Evolutionary conservation across 2,797 vertebrate genomes (phyloP).

Genomic region (Sebastes diploproa): DNA sequence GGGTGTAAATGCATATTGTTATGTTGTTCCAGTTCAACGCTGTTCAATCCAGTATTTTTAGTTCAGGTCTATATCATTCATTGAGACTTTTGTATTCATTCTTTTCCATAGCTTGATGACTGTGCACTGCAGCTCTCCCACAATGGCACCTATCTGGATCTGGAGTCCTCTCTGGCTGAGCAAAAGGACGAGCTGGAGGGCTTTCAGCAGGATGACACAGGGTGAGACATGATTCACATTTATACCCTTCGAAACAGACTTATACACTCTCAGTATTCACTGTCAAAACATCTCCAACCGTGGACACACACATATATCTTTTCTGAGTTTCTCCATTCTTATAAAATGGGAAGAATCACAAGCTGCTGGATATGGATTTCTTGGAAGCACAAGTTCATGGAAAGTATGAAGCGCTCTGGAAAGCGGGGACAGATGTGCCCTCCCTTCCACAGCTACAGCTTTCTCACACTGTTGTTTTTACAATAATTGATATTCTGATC

Average conservation of each 20-base stretch:
- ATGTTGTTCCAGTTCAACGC: neutral
- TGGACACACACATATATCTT: neutral
- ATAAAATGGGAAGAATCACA: conserved; percentile 61
- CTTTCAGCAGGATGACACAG: conserved; percentile 90
- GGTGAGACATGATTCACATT: conserved; percentile 81
- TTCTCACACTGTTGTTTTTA: conserved; percentile 31
- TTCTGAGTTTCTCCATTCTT: conserved; percentile 40
- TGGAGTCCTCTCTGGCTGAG: conserved; percentile 93
- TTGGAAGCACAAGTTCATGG: conserved; percentile 69
- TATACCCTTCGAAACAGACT: neutral
- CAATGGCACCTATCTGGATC: conserved; percentile 94
- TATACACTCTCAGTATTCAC: neutral
- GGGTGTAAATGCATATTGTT: conserved; percentile 6
- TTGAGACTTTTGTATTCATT: neutral
- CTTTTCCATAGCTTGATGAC: conserved; percentile 88
- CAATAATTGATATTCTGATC: conserved; percentile 19
- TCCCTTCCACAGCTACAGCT: conserved; percentile 36
- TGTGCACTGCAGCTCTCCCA: conserved; percentile 94
- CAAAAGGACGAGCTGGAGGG: conserved; percentile 94
- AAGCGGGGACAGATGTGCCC: conserved; percentile 65
- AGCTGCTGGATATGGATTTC: conserved; percentile 64
- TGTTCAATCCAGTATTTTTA: neutral
- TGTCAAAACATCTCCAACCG: conserved; percentile 26
- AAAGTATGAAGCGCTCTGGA: conserved; percentile 77
- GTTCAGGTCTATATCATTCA: neutral